Percentiles rank a stretch among this genome's conserved stretches.
Conservation (phyloP, 1,140 invertebrate species). For the Macrobrachium nipponense region DNA sequence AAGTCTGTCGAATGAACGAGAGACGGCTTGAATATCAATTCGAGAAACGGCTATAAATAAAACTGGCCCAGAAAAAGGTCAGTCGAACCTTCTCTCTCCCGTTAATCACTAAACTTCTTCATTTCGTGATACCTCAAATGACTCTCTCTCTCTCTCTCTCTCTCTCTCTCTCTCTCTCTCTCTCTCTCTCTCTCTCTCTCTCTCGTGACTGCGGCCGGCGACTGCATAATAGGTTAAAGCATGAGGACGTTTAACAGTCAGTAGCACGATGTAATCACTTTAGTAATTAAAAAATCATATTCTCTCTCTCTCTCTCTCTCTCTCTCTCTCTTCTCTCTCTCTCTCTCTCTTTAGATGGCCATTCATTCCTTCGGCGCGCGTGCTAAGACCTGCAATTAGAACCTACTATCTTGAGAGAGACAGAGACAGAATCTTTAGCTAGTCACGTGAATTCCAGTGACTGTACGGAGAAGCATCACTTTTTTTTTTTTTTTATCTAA, state of each 20-base stretch:
- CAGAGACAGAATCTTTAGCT: too few relatives aligned
- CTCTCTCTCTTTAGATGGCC: too few relatives aligned
- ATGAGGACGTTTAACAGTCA: too few relatives aligned
- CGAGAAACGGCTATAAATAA: too few relatives aligned
- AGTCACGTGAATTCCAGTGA: too few relatives aligned
- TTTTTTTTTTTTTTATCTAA: too few relatives aligned
- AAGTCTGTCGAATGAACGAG: too few relatives aligned
- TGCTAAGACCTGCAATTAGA: too few relatives aligned
- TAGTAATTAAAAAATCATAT: background rate
- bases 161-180: slow-evolving; percentile 33
- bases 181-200: slow-evolving; percentile 6
- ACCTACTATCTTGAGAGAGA: too few relatives aligned
- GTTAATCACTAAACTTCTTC: background rate
- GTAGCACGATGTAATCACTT: background rate
- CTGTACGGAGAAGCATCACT: background rate
- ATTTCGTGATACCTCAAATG: background rate
- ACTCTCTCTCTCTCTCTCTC: slow-evolving; percentile 7
- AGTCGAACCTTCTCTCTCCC: background rate
- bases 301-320: background rate
- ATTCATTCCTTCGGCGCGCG: too few relatives aligned
- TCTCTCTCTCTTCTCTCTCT: background rate
- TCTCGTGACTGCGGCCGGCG: background rate
- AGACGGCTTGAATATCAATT: too few relatives aligned
- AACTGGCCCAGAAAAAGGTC: background rate
- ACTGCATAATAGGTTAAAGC: too few relatives aligned